Conservation (phyloP, 2,113 vertebrate genomes). For the Hippocampus comes region DNA sequence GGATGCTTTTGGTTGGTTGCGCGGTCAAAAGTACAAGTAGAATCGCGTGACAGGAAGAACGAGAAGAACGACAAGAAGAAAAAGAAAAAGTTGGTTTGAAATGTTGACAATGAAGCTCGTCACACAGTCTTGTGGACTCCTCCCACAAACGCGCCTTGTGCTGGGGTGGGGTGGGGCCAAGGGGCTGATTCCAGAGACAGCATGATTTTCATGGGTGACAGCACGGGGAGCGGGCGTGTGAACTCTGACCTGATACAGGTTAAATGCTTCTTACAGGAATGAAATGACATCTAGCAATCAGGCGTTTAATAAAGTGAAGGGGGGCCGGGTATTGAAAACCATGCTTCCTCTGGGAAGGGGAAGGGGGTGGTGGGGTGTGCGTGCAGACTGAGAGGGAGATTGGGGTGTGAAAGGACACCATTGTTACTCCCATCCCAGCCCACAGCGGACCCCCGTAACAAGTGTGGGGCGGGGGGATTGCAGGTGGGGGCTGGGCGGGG, state of each 20-base stretch:
- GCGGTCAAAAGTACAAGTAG: slow-evolving; percentile 5
- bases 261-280: slow-evolving; percentile 64
- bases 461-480: slow-evolving; percentile 26
- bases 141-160: slow-evolving; percentile 60
- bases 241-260: slow-evolving; percentile 80
- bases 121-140: slow-evolving; percentile 11
- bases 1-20: slow-evolving; percentile 5
- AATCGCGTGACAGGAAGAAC: not conserved
- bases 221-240: slow-evolving; percentile 51
- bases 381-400: slow-evolving; percentile 32
- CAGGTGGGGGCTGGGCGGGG: slow-evolving; percentile 26
- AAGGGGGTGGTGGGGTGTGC: not conserved
- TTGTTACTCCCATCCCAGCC: slow-evolving; percentile 73
- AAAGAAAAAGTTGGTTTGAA: not conserved
- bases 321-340: slow-evolving; percentile 69
- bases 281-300: slow-evolving; percentile 42
- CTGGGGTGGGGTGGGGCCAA: slow-evolving; percentile 39
- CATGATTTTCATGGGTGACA: slow-evolving; percentile 68
- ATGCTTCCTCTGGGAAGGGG: slow-evolving; percentile 47
- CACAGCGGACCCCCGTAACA: slow-evolving; percentile 57
- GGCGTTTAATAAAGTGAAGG: slow-evolving; percentile 44
- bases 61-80: not conserved
- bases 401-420: slow-evolving; percentile 74
- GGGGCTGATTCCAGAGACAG: slow-evolving; percentile 66
- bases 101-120: not conserved